Base-by-base conservation (phyloP, 2,888 invertebrate species). In the Slavum lentiscoides region DNA sequence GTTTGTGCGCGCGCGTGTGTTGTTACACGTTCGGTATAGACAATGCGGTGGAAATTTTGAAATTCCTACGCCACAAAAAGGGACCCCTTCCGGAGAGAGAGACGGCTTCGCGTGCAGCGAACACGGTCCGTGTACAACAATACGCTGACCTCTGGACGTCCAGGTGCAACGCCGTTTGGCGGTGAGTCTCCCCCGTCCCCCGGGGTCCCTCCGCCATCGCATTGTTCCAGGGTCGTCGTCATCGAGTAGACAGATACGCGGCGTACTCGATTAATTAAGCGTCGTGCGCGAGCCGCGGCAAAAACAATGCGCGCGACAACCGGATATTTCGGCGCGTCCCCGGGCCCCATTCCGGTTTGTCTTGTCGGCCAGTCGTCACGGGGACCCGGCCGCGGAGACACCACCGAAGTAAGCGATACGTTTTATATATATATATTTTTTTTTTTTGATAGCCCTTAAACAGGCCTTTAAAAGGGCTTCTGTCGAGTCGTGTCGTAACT, bases 301-400 rank as follows among this genome's bases (percentile, higher is more conserved):
- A 59, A 76, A 76, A 76, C 75, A 76, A 76, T 76, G 30, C 59
- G 9, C 4, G 6, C 43, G 43, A 49, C 39, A 75, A 75, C 75
- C 75, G 75, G 75, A 75, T 76, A 59, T 30, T 21, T 49, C 30
- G 75, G 30, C 43, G 30, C 4, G 30, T 30, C 30, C 30, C 67
- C 37, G 55, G 37, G 64, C 17, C 70, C 55, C 6, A 6, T 2
- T 2, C 30, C n/a, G 55, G 55, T 43, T 68, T 68, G 66, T 76
- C 75, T 76, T 76, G 75, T 76, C 75, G 67, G 75, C 59, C 75
- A 76, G 75, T 76, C 67, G 67, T 68, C 5, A 43, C 75, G n/a
- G 67, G 49, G 43, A 76, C 43, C 4, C 43, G 43, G 17, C 8
- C 61, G 61, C 67, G 49, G n/a, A 23, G 15, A 21, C 39, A 66